Base-by-base conservation (phyloP, 1,140 invertebrate genomes). In the Euura saliciscinereae region DNA sequence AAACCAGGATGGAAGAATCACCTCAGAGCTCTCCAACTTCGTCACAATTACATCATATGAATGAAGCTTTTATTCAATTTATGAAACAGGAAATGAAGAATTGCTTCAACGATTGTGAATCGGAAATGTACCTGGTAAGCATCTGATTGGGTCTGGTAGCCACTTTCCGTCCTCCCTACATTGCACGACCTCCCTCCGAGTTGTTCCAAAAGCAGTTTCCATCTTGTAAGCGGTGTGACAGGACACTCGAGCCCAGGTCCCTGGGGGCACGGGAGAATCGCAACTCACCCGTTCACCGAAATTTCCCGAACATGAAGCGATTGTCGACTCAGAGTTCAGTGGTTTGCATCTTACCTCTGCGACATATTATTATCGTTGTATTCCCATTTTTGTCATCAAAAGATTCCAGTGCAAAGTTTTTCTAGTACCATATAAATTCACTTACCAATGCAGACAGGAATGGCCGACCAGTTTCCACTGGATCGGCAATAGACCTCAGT, bases 61-160 rank as follows among this genome's bases (percentile, higher is more conserved):
- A n/a, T 6, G 13, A n/a, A 28, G 28, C 28, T 28, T 28, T 28
- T 28, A 28, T 28, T 28, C 28, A 28, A 28, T 28, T 28, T 28
- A 28, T 28, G 28, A 28, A 28, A 28, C 28, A 28, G 28, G 28
- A 28, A 28, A 28, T 28, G 28, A 28, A 28, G 28, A 28, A 1
- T 28, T 1, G 28, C 28, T 28, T 28, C 28, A 28, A 28, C 78
- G 65, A 76, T 86, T 72, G 79, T 83, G 82, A 70, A 84, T 75
- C 65, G 45, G 74, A 68, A 74, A 43, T 80, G 79, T 79, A 87
- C 85, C 86, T 86, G 85, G 80, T 67, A 85, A 43, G 45, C 85
- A 88, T 73, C 44, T 72, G 65, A 87, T 84, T 59, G 85, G 85
- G 2, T 82, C 70, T 7, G 85, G 84, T n/a, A 81, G 79, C 85